Evolutionary conservation across 2,113 vertebrate genomes (phyloP).

Genomic region (Piaya cayana): DNA sequence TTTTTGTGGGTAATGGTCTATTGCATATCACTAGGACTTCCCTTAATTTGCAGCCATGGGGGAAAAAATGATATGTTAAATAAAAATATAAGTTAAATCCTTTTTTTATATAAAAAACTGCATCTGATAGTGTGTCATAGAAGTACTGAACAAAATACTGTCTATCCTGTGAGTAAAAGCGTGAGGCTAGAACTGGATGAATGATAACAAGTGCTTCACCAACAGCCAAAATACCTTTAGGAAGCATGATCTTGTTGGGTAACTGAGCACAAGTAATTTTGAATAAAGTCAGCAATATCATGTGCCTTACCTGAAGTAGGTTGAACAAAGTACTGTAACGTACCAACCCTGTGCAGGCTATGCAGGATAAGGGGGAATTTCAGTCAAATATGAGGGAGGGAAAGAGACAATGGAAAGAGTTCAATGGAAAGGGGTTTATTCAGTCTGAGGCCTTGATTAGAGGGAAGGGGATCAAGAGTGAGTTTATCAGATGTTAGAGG

Average conservation of each 20-base stretch:
- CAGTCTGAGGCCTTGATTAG: not conserved
- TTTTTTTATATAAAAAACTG: not conserved
- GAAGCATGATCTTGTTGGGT: not conserved
- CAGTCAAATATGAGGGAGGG: rapidly evolving
- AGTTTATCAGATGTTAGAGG: not conserved
- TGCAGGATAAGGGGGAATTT: not conserved
- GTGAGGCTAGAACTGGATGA: not conserved
- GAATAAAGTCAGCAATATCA: not conserved
- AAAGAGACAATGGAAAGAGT: not conserved
- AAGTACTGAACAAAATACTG: not conserved
- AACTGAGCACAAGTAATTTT: not conserved
- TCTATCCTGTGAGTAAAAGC: not conserved
- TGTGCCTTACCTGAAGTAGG: not conserved
- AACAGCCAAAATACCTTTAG: not conserved
- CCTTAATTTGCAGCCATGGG: not conserved
- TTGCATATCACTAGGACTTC: not conserved
- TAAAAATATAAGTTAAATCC: not conserved
- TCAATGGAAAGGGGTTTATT: not conserved
- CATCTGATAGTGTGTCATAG: not conserved
- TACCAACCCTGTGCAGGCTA: not conserved
- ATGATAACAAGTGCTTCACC: not conserved
- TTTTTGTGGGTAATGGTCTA: not conserved
- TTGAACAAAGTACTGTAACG: not conserved
- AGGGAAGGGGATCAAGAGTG: not conserved
- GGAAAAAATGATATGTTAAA: rapidly evolving